Base-by-base conservation (phyloP, 2,888 invertebrate genomes). In the Bellardia pandia region DNA sequence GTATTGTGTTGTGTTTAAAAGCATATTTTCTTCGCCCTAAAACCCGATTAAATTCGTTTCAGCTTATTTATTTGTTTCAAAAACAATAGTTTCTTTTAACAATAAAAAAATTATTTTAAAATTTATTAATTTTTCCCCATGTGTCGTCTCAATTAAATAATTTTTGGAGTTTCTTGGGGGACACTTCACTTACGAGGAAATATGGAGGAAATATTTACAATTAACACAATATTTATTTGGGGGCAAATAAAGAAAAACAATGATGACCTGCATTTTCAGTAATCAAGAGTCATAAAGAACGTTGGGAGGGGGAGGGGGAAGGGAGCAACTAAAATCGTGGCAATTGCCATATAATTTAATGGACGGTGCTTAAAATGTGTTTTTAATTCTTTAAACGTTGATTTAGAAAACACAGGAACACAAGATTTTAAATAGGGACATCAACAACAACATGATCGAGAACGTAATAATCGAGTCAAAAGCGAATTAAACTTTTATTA, bases 111-210 rank as follows among this genome's bases (percentile, higher is more conserved):
- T 13, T 30, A 33, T 6, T 1, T 60, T 45, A 37, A 79, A 45
- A 62, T 79, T 74, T 74, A 81, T 75, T 51, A 75, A 58, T 53
- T 33, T 30, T 64, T 33, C 83, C 33, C 76, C 60, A 60, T 83
- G 77, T 76, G 76, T 62, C 37, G 83, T 71, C 64, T 13, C 45
- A 71, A 9, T 45, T 16, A 30, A 64, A 64, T 45, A 45, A 11
- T 45, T 45, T 45, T 7, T 45, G 3, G 11, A 13, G 11, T 45
- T 53, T 33, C 51, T 9, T 53, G 53, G 11, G 3, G n/a, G 33
- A 68, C 68, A 68, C 13, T 33, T 74, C 33, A 75, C 62, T 64
- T 64, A 23, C 23, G 23, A 23, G 23, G 0, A 23, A 1, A 1
- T 23, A 76, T 9, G 23, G 62, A 16, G 3, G 11, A 16, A 64